Conservation (phyloP, 1,140 invertebrate species). For the Choristoneura fumiferana region DNA sequence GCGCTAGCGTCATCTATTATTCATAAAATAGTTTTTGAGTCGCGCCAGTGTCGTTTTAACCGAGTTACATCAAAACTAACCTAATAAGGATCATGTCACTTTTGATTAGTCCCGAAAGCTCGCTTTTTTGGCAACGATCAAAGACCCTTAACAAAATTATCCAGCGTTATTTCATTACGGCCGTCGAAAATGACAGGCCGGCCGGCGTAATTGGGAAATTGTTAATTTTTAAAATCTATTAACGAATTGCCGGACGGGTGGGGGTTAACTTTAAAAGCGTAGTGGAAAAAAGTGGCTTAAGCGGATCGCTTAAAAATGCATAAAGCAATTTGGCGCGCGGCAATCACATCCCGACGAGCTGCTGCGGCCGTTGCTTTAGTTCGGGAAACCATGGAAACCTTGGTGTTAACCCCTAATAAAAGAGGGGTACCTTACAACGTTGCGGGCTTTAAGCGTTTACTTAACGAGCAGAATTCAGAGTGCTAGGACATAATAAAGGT, state of each 20-base stretch:
- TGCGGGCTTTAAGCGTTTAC: conserved; percentile 8
- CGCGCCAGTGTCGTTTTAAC: conserved; percentile 69
- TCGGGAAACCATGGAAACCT: not conserved
- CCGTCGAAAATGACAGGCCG: conserved; percentile 42
- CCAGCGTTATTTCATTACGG: conserved; percentile 50
- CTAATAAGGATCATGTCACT: conserved; percentile 76
- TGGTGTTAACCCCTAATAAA: too few relatives aligned
- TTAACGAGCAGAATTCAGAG: too few relatives aligned
- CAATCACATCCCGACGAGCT: conserved; percentile 27
- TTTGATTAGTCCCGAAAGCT: conserved; percentile 59
- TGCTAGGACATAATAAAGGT: too few relatives aligned
- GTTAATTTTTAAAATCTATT: conserved; percentile 71
- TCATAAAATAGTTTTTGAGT: conserved; percentile 78
- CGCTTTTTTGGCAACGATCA: conserved; percentile 63
- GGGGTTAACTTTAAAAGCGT: conserved; percentile 41
- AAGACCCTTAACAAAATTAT: conserved; percentile 53
- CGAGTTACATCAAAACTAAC: conserved; percentile 61
- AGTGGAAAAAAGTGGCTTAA: conserved; percentile 61
- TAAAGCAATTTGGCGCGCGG: conserved; percentile 47
- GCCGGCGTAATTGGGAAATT: conserved; percentile 51
- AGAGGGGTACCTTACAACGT: too few relatives aligned
- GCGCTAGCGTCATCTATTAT: conserved; percentile 72
- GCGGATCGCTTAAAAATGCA: conserved; percentile 65
- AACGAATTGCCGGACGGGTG: conserved; percentile 43
- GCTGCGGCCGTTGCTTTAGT: not conserved